These are phyloP conservation scores for Takifugu ocellatus DNA, from an alignment of 2,797 vertebrate genomes.

Conservation along the genomic window DNA sequence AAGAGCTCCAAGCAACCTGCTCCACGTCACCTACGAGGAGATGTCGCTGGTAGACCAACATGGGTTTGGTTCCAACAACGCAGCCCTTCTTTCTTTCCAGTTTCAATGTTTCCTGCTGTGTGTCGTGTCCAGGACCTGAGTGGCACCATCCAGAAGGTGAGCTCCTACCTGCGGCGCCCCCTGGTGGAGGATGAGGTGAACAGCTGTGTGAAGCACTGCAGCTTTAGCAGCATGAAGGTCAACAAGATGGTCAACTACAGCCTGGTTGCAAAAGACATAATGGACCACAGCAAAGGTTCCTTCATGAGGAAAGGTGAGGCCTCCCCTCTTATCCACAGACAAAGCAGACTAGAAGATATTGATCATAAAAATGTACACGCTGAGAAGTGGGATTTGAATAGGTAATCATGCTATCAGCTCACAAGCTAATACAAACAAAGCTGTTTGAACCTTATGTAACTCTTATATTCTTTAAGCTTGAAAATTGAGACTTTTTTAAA, in stretches of 20 bases:
- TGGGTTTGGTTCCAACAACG: not conserved
- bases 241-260: slow-evolving; percentile 83
- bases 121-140: slow-evolving; percentile 68
- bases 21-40: slow-evolving; percentile 84
- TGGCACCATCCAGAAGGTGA: slow-evolving; percentile 63
- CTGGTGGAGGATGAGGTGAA: slow-evolving; percentile 66
- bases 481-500: too few species aligned
- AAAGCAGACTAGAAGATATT: too few species aligned
- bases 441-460: too few species aligned
- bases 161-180: slow-evolving; percentile 72
- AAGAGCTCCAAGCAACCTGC: slow-evolving; percentile 63
- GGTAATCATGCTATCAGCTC: too few species aligned
- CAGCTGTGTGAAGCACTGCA: slow-evolving; percentile 70
- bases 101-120: not conserved
- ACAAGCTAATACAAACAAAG: too few species aligned
- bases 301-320: slow-evolving; percentile 87
- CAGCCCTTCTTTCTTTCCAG: not conserved
- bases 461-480: too few species aligned
- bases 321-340: not conserved
- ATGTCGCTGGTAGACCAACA: slow-evolving; percentile 73
- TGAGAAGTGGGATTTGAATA: too few species aligned
- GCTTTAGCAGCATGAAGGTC: slow-evolving; percentile 79
- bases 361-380: too few species aligned
- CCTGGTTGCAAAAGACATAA: slow-evolving; percentile 69
- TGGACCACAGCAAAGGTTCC: slow-evolving; percentile 79